Evolutionary conservation across 2,888 invertebrate genomes (phyloP).

Genomic region (Eupithecia inturbata): DNA sequence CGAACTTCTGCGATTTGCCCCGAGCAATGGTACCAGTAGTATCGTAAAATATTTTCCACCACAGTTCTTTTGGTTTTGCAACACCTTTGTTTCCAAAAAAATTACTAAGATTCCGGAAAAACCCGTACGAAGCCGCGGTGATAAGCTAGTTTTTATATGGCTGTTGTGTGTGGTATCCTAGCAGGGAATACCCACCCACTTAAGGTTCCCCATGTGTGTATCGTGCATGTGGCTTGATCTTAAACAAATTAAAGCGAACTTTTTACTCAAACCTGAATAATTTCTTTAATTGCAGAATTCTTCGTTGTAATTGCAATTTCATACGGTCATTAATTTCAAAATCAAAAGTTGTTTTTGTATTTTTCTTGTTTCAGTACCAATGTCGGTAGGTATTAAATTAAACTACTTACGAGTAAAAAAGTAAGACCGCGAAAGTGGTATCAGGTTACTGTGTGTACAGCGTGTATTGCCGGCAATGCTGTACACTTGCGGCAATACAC

Average conservation of each 20-base stretch:
- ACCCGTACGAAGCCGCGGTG: too few species aligned
- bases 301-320: not conserved
- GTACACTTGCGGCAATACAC: too few species aligned
- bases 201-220: not conserved
- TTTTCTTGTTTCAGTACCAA: constrained; percentile 1
- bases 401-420: not conserved
- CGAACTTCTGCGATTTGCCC: too few species aligned
- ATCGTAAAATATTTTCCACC: too few species aligned
- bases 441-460: not conserved
- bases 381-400: not conserved
- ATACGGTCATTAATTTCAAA: constrained; percentile 5
- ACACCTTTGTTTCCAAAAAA: too few species aligned
- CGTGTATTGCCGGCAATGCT: too few species aligned
- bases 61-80: too few species aligned
- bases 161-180: too few species aligned
- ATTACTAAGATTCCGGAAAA: too few species aligned
- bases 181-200: too few species aligned
- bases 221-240: not conserved
- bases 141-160: too few species aligned
- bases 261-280: not conserved
- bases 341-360: constrained; percentile 15
- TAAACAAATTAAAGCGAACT: not conserved
- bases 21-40: too few species aligned
- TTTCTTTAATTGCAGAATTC: not conserved
- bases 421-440: not conserved